Base-by-base conservation (phyloP, 1,140 invertebrate species). In the Augochlora pura region DNA sequence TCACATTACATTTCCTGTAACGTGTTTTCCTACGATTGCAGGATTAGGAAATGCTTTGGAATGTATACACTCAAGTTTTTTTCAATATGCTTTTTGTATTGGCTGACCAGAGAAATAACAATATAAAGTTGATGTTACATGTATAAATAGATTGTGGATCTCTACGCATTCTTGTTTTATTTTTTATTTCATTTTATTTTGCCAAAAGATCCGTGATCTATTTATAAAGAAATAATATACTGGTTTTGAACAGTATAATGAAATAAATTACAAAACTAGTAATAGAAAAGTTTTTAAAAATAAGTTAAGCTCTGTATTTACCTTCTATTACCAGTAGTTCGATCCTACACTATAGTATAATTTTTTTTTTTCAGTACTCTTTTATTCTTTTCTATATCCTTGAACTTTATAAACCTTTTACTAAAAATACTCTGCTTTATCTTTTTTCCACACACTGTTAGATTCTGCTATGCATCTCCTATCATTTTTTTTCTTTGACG, bases 401-500 rank as follows among this genome's bases (percentile, higher is more conserved):
- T 70, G 25, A 32, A n/a, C 54, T 77, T 49, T 68, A 68, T 10
- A 69, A 69, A 65, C 82, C 65, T 54, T 80, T 67, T 70, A 70
- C 84, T 87, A 81, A 87, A 81, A 87, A 86, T 73, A 77, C 52
- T 73, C 72, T 83, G 84, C 87, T 88, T 86, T 77, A 63, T 25
- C 70, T 63, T 63, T 76, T 77, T 63, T 69, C 71, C 38, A 85
- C 42, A 85, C 60, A 80, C 81, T 80, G 54, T 83, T 87, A 82
- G 32, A 83, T 80, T 87, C 70, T 25, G 65, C 70, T 86, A 85
- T 78, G 86, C 86, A 87, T 83, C 74, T 77, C 62, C 57, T 80
- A 68, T 75, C n/a, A n/a, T 57, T 78, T 78, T 86, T 83, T 83
- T 81, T 69, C 77, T 82, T 86, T 78, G 70, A 80, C 66, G 81